These are phyloP conservation scores for Myripristis murdjan DNA, from an alignment of 2,797 vertebrate genomes.

Conservation along the genomic window DNA sequence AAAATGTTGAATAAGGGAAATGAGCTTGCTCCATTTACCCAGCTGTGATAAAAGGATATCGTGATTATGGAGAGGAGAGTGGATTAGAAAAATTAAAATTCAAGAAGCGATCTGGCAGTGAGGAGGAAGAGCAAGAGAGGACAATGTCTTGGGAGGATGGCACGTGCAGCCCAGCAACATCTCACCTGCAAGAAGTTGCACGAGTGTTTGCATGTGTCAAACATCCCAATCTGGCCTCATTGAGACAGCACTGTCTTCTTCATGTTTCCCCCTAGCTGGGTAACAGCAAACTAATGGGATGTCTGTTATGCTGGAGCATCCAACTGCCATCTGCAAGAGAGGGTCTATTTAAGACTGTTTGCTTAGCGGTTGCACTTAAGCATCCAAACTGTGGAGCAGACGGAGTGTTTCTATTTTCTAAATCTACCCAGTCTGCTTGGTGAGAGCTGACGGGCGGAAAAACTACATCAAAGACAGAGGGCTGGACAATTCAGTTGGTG, in stretches of 20 bases:
- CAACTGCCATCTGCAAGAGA: constrained; percentile 10
- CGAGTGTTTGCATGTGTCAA: background rate
- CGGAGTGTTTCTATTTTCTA: constrained; percentile 11
- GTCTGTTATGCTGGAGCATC: constrained; percentile 5
- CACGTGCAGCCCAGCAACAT: background rate
- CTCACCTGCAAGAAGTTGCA: background rate
- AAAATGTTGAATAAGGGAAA: constrained; percentile 45
- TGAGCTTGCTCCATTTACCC: constrained; percentile 23
- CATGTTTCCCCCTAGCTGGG: background rate
- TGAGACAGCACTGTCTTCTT: constrained; percentile 2
- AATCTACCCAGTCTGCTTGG: constrained; percentile 15
- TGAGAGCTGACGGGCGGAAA: background rate
- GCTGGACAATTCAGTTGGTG: background rate
- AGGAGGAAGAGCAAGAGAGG: background rate
- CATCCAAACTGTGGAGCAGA: constrained; percentile 20
- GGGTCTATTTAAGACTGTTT: constrained; percentile 8
- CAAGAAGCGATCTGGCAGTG: constrained; percentile 8
- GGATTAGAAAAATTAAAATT: constrained; percentile 11
- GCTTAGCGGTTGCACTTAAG: constrained; percentile 12
- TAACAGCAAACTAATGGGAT: constrained; percentile 11
- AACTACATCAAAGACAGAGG: background rate
- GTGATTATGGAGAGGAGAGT: constrained; percentile 33
- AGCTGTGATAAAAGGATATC: constrained; percentile 35
- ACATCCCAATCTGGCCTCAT: background rate
- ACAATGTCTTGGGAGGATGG: background rate